These are phyloP conservation scores for Sinocyclocheilus anophthalmus DNA, from an alignment of 2,113 vertebrate genomes.

Conservation along the genomic window DNA sequence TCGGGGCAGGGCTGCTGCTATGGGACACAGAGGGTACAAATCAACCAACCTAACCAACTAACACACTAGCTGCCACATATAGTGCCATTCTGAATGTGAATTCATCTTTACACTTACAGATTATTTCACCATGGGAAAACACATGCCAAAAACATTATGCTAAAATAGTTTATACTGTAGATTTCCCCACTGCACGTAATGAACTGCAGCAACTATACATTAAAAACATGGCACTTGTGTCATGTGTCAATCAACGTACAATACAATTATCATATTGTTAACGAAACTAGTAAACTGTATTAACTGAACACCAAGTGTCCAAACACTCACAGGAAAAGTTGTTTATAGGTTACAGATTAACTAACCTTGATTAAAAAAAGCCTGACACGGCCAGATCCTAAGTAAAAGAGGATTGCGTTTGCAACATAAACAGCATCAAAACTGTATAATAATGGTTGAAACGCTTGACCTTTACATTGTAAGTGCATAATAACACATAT, in stretches of 20 bases:
- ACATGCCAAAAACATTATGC: neutral
- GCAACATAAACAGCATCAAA: neutral
- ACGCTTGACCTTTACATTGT: neutral
- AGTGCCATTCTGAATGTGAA: neutral
- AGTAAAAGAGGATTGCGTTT: neutral
- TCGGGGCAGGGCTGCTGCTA: constrained; percentile 77
- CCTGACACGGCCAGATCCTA: neutral
- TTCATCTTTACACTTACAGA: neutral
- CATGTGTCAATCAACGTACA: neutral
- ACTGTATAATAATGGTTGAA: neutral
- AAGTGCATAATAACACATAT: neutral
- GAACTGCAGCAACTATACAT: neutral
- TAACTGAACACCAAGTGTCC: neutral
- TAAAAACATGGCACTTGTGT: neutral
- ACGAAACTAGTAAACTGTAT: neutral
- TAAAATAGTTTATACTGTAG: neutral
- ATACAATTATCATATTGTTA: neutral
- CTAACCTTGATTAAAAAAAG: neutral
- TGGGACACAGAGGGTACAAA: neutral
- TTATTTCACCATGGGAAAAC: neutral
- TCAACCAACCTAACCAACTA: neutral
- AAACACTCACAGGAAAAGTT: neutral
- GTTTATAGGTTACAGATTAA: neutral
- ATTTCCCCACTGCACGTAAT: neutral
- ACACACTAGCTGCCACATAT: neutral